These are phyloP conservation scores for Sericinus montela DNA, from an alignment of 2,888 invertebrate species.

Conservation along the genomic window DNA sequence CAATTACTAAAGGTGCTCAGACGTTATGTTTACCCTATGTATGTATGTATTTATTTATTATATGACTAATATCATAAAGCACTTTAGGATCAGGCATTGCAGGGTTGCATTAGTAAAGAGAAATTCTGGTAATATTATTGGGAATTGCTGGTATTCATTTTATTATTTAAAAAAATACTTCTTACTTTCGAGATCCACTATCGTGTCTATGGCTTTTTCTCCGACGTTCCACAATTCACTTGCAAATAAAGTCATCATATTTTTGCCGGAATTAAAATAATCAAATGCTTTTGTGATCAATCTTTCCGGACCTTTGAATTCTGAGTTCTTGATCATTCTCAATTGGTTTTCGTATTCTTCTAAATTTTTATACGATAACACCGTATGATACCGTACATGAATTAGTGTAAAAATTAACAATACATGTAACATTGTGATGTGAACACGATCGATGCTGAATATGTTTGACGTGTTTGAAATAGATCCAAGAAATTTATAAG, in stretches of 20 bases:
- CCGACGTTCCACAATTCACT: slow-evolving; percentile 63
- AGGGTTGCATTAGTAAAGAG: no score
- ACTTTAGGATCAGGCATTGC: no score
- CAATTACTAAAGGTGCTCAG: no score
- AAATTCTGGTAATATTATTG: no score
- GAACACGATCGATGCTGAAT: not conserved
- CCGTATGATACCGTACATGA: not conserved
- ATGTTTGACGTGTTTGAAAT: not conserved
- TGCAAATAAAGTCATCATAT: slow-evolving; percentile 59
- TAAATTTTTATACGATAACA: slow-evolving; percentile 1
- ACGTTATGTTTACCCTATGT: no score
- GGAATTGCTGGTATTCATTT: no score
- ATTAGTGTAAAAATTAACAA: not conserved
- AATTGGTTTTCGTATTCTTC: slow-evolving; percentile 12
- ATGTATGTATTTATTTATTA: no score
- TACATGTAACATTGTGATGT: slow-evolving; percentile 5
- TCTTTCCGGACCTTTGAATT: slow-evolving; percentile 6
- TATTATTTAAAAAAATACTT: no score
- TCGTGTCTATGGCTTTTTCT: slow-evolving; percentile 51
- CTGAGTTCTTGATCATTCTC: not conserved
- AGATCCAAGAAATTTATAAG: not conserved
- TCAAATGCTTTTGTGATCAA: slow-evolving; percentile 14
- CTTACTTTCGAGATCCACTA: slow-evolving; percentile 47
- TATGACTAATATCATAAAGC: no score
- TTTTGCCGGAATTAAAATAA: slow-evolving; percentile 47